Base-by-base conservation (phyloP, 2,113 vertebrate species). In the Copsychus sechellarum region DNA sequence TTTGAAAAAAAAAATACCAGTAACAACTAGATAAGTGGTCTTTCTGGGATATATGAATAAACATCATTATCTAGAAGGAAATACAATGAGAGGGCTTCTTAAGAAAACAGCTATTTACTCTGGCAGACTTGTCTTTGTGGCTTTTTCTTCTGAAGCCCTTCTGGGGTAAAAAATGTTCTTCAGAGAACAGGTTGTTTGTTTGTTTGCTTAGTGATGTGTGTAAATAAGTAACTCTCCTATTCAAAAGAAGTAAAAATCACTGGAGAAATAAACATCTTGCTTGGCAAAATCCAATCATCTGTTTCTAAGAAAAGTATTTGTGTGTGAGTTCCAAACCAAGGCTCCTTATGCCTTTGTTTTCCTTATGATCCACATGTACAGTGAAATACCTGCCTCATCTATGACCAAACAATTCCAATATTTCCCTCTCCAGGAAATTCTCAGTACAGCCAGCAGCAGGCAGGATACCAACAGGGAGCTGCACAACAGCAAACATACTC, bases 361-460 rank as follows among this genome's bases (percentile, higher is more conserved):
- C 83, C 12, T 45, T 34, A 9, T 12, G 23, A 76, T 53, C 42
- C 1, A 3, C 42, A 22, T 2, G 21, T 38, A 10, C 50, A 51
- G 50, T 83, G 64, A 81, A 88, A 73, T 36, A 76, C 26, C 24
- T 53, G 43, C 57, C 56, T 86, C 56, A 62, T 33, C 22, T 25
- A 1, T 51, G 72, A 65, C n/a, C 43, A 45, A 81, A 21, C 51
- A n/a, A 16, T 21, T 23, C 24, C 33, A 24, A 53, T 92, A 45
- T 84, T 95, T 36, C 70, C 29, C 58, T 60, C 66, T 77, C 42
- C 87, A 99, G 99, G 99, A 73, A 99, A 98, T 94, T 97, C 99
- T 20, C 99, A 99, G 97, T 99, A 99, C 97, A 98, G 98, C 97
- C 99, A 99, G 86, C 99, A 99, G 96, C 99, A 99, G 97, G 96